phyloP scores from a whole-genome alignment of 2,797 vertebrate genomes.

The Sylvia borin region DNA sequence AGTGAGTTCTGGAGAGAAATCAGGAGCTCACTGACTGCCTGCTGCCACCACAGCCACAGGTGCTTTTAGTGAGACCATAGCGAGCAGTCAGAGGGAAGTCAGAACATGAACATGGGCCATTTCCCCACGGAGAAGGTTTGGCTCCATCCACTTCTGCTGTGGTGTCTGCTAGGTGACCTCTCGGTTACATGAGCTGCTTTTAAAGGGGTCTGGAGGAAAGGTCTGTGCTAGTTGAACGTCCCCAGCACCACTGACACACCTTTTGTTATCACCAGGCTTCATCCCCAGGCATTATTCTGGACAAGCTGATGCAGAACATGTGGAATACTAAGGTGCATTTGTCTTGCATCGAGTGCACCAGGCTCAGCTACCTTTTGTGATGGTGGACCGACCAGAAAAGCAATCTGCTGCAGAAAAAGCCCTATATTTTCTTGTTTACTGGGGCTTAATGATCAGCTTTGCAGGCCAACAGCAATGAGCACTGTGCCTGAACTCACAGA shows the following conservation, averaged over 20 bases:
- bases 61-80: not conserved
- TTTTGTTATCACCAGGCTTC: not conserved
- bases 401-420: not conserved
- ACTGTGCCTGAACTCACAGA: not conserved
- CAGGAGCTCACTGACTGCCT: not conserved
- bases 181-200: not conserved
- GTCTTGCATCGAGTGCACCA: rapidly evolving
- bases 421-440: not conserved
- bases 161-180: not conserved
- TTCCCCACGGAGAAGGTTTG: not conserved
- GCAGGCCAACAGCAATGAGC: not conserved
- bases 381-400: not conserved
- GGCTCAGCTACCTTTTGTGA: not conserved
- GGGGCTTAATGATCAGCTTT: not conserved
- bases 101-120: not conserved
- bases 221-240: not conserved
- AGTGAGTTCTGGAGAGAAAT: not conserved
- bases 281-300: not conserved
- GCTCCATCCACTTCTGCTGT: not conserved
- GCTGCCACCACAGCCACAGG: not conserved
- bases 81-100: not conserved
- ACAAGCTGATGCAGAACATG: not conserved
- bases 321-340: not conserved
- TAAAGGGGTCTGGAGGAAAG: not conserved
- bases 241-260: not conserved